Conservation (phyloP, 2,888 invertebrate genomes). For the Phortica magna region DNA sequence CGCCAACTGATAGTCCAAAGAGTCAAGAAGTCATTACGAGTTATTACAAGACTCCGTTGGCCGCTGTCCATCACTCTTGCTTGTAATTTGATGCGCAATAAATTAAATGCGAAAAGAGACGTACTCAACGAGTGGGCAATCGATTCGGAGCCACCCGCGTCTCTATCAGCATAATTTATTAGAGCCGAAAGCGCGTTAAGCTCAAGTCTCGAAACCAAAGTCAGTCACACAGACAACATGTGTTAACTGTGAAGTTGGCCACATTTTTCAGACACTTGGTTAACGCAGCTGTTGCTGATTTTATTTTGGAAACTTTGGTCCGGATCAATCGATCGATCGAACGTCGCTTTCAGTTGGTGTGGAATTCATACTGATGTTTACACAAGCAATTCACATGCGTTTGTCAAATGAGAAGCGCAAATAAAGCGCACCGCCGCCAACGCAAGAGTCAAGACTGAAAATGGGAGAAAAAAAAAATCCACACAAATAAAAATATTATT, state of each 20-base stretch:
- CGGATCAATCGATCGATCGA: background rate
- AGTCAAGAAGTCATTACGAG: no score
- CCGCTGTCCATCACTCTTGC: background rate
- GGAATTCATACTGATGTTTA: constrained; percentile 50
- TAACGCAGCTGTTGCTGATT: constrained; percentile 11
- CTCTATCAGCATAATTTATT: constrained; percentile 39
- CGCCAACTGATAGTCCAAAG: no score
- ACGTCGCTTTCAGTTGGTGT: background rate
- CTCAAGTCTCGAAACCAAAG: constrained; percentile 40
- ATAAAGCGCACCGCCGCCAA: constrained; percentile 39
- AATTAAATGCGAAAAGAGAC: constrained; percentile 52
- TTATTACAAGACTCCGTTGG: no score
- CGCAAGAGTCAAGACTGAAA: constrained; percentile 8
- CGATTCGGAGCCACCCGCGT: constrained; percentile 56
- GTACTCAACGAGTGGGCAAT: constrained; percentile 23
- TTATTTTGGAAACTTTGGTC: background rate
- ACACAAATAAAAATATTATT: constrained; percentile 50
- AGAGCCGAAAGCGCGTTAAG: background rate
- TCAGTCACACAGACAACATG: background rate
- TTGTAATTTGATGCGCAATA: constrained; percentile 69
- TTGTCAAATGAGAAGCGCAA: constrained; percentile 56
- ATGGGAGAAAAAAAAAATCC: constrained; percentile 38
- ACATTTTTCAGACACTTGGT: constrained; percentile 28
- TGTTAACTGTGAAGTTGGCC: background rate
- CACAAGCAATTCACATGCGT: constrained; percentile 58